phyloP scores from a whole-genome alignment of 1,140 invertebrate species.

The Drosophila repletoides region DNA sequence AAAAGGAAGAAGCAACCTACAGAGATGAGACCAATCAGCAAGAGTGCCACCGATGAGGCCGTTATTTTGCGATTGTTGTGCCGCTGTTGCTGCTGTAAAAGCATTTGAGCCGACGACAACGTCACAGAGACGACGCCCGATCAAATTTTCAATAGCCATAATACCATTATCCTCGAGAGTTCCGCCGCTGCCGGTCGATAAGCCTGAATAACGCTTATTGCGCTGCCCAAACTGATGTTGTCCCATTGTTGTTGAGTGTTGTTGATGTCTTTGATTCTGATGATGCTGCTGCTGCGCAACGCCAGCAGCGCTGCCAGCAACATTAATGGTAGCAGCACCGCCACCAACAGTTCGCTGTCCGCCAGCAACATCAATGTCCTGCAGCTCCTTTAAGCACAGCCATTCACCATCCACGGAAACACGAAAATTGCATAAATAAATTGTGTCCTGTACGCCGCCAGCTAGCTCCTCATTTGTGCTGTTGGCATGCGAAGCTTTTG shows the following conservation, averaged over 20 bases:
- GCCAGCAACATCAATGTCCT: slow-evolving; percentile 90
- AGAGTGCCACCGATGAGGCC: slow-evolving; percentile 71
- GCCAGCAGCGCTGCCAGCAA: slow-evolving; percentile 5
- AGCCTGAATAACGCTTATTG: slow-evolving; percentile 70
- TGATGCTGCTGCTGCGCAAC: slow-evolving; percentile 15
- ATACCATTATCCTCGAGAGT: slow-evolving; percentile 81
- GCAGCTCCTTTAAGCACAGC: slow-evolving; percentile 97
- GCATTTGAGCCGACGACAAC: slow-evolving; percentile 71
- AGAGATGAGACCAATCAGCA: slow-evolving; percentile 81
- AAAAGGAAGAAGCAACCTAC: slow-evolving; percentile 77
- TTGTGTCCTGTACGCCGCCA: slow-evolving; percentile 96
- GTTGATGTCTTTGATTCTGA: too few species aligned
- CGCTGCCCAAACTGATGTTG: slow-evolving; percentile 54
- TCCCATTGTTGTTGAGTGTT: too few species aligned
- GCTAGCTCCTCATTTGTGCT: slow-evolving; percentile 86
- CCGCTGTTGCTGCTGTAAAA: slow-evolving; percentile 62
- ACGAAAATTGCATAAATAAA: slow-evolving; percentile 98
- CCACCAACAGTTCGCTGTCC: slow-evolving; percentile 62
- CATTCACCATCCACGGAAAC: slow-evolving; percentile 98
- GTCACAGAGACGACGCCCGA: slow-evolving; percentile 77
- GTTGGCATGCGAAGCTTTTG: slow-evolving; percentile 76
- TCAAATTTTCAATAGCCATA: slow-evolving; percentile 82
- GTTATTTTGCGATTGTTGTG: slow-evolving; percentile 77
- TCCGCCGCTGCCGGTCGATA: slow-evolving; percentile 36
- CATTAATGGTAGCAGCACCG: slow-evolving; percentile 24